Conservation (phyloP, 2,113 vertebrate genomes). For the Bettongia penicillata region DNA sequence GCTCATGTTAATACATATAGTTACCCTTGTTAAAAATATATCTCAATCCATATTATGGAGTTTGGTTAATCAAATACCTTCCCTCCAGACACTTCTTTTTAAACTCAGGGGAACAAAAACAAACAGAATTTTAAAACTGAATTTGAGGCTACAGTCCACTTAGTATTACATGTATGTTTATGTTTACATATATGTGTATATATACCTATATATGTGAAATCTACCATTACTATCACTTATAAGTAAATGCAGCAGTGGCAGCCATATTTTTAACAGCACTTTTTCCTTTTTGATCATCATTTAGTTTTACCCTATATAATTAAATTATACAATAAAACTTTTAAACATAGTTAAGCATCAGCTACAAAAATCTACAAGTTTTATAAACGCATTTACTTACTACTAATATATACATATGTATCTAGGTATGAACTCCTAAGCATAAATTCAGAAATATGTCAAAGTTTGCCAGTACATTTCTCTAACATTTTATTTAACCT, state of each 20-base stretch:
- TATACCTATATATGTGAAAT: background rate
- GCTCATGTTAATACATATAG: slow-evolving; percentile 39
- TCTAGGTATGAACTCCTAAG: background rate
- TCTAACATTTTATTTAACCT: background rate
- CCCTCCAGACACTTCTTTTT: slow-evolving; percentile 4
- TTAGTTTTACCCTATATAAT: background rate
- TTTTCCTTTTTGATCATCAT: background rate
- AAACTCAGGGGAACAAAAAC: slow-evolving; percentile 18
- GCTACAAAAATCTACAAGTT: background rate
- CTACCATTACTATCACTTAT: background rate
- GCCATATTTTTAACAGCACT: background rate
- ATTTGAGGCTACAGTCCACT: too few species aligned
- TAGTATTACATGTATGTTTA: too few species aligned
- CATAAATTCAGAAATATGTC: background rate
- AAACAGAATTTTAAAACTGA: too few species aligned
- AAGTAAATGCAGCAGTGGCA: background rate
- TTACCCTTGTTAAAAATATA: slow-evolving; percentile 11
- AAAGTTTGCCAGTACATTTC: background rate
- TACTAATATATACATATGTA: background rate
- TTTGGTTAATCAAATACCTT: slow-evolving; percentile 51
- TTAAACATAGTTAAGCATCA: background rate
- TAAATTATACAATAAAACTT: background rate
- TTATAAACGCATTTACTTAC: background rate
- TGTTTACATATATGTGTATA: background rate
- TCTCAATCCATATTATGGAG: slow-evolving; percentile 20